Base-by-base conservation (phyloP, 2,113 vertebrate species). In the Apus apus region DNA sequence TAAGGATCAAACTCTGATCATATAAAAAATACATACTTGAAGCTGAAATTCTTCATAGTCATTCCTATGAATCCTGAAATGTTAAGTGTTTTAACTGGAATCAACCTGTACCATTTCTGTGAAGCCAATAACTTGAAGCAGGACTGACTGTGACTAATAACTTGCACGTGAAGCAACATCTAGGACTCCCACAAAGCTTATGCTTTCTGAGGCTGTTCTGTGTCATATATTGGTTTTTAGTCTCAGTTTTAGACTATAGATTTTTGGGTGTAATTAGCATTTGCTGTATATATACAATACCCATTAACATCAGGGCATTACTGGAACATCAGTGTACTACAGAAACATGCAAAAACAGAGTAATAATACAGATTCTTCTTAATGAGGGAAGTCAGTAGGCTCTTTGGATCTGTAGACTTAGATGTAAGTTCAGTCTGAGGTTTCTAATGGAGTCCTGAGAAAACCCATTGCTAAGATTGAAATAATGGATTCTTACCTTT, bases 401-500 rank as follows among this genome's bases (percentile, higher is more conserved):
- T 50, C 60, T 90, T 90, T 72, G 66, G 14, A 64, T 10, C 38
- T 54, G 16, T 45, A 19, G 18, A 11, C n/a, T 57, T 57, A 36
- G 13, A 16, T 11, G 64, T 32, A 53, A 66, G 10, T 77, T 73
- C 12, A 36, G 4, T 64, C 38, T 77, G n/a, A 45, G 36, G 8
- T 87, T 89, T 80, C 27, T 76, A 34, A 34, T 40, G 25, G n/a
- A 36, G 21, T 58, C 19, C 50, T 36, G 56, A 74, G 26, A 60
- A 77, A 45, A 85, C 70, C 13, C 19, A 16, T 67, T 72, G 40
- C 38, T 40, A 11, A 76, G 22, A 61, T 9, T 29, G 48, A 90
- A 86, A 58, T 57, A 67, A 45, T 22, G 11, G 16, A 64, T 65
- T 86, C 94, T 98, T 98, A 99, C 99, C 99, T 99, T 99, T 99